Conservation (phyloP, 2,888 invertebrate species). For the Eilema griseolum region DNA sequence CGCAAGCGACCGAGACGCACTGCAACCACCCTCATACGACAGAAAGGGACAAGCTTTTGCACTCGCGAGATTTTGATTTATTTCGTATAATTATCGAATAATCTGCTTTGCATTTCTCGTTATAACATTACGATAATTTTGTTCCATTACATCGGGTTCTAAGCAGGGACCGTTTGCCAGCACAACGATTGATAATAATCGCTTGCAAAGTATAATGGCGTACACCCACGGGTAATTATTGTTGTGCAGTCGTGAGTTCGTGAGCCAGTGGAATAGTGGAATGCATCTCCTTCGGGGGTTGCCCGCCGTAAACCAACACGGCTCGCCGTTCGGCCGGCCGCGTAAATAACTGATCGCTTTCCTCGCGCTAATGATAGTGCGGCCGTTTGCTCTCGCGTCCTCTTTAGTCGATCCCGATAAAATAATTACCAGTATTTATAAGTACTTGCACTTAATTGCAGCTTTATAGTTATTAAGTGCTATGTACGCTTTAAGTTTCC, state of each 20-base stretch:
- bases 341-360: conserved; percentile 86
- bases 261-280: conserved; percentile 83
- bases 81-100: conserved; percentile 85
- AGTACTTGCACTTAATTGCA: conserved; percentile 78
- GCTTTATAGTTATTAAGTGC: conserved; percentile 71
- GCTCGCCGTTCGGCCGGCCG: conserved; percentile 64
- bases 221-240: conserved; percentile 88
- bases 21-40: conserved; percentile 45
- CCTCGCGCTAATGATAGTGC: conserved; percentile 85
- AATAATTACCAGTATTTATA: conserved; percentile 84
- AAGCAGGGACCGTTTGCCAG: conserved; percentile 85
- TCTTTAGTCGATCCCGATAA: conserved; percentile 81
- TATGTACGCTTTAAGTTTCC: conserved; percentile 68
- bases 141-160: conserved; percentile 83
- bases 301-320: conserved; percentile 84
- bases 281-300: conserved; percentile 88
- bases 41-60: conserved; percentile 65
- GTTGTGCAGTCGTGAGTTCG: conserved; percentile 87
- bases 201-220: conserved; percentile 87
- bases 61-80: conserved; percentile 83
- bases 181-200: conserved; percentile 86
- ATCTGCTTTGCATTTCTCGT: conserved; percentile 86
- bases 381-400: conserved; percentile 74
- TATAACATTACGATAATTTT: conserved; percentile 86
- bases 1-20: conserved; percentile 62